Evolutionary conservation across 1,140 invertebrate species (phyloP).

Genomic region (Oppia nitens): DNA sequence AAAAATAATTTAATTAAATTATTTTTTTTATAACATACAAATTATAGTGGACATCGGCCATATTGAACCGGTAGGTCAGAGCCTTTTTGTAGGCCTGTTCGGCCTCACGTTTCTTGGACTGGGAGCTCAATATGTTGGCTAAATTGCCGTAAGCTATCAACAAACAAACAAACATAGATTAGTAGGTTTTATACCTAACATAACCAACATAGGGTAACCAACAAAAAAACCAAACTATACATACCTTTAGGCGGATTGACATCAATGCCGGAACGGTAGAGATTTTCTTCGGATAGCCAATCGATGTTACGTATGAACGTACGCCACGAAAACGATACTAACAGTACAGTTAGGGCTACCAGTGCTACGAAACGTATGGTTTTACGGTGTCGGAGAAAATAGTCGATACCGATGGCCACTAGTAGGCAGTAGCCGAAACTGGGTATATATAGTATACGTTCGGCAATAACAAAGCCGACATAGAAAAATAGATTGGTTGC

Average conservation of each 20-base stretch:
- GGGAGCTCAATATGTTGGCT: slow-evolving; percentile 70
- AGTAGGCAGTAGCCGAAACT: slow-evolving; percentile 87
- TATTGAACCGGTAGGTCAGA: slow-evolving; percentile 68
- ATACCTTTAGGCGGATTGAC: slow-evolving; percentile 97
- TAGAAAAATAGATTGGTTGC: slow-evolving; percentile 58
- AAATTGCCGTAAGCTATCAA: slow-evolving; percentile 76
- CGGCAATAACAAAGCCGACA: slow-evolving; percentile 81
- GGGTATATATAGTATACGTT: slow-evolving; percentile 82
- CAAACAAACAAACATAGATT: slow-evolving; percentile 21
- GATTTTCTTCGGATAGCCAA: slow-evolving; percentile 78
- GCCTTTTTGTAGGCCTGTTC: slow-evolving; percentile 71
- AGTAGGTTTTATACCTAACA: background rate
- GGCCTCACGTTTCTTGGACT: slow-evolving; percentile 64
- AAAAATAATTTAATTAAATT: too few species aligned
- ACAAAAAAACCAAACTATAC: background rate
- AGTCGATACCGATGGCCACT: slow-evolving; percentile 45
- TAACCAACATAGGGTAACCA: slow-evolving; percentile 7
- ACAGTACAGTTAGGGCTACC: slow-evolving; percentile 36
- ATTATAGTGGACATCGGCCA: slow-evolving; percentile 93
- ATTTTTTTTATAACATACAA: too few species aligned
- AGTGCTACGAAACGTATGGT: slow-evolving; percentile 23
- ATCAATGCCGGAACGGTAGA: slow-evolving; percentile 72
- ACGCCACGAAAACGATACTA: slow-evolving; percentile 47
- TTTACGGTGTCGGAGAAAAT: slow-evolving; percentile 13
- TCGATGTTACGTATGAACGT: slow-evolving; percentile 69